phyloP scores from a whole-genome alignment of 2,113 vertebrate genomes.

The Phoenicopterus ruber region DNA sequence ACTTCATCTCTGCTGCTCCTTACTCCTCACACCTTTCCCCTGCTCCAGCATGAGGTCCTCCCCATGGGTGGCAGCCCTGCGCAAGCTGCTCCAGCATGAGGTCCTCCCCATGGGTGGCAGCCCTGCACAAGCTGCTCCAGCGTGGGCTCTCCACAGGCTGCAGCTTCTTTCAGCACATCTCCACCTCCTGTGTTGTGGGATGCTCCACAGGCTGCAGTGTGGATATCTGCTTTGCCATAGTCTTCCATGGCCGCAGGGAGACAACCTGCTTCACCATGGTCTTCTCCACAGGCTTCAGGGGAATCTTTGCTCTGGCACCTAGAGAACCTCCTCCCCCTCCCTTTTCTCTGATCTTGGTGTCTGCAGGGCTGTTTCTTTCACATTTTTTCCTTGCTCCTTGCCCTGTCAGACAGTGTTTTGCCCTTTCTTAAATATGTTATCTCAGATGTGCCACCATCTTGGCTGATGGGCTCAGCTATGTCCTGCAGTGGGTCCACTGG shows the following conservation, averaged over 20 bases:
- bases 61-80: neutral
- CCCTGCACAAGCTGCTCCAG: neutral
- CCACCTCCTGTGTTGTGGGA: neutral
- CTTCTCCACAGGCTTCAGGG: neutral
- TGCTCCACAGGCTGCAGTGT: neutral
- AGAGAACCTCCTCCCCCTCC: neutral
- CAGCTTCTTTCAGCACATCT: neutral
- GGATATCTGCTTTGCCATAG: neutral
- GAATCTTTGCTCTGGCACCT: neutral
- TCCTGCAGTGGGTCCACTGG: neutral
- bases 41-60: neutral
- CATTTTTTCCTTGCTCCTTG: too few relatives aligned
- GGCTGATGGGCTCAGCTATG: too few relatives aligned
- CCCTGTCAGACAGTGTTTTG: too few relatives aligned
- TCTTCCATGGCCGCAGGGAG: too few relatives aligned
- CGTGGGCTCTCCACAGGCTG: neutral
- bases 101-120: neutral
- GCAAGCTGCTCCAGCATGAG: neutral
- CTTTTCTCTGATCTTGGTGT: neutral
- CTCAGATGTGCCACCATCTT: too few relatives aligned
- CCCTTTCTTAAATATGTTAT: too few relatives aligned
- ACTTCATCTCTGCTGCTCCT: neutral
- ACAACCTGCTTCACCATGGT: neutral
- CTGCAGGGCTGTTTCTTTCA: neutral
- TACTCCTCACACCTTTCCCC: neutral